Conservation (phyloP, 2,113 vertebrate species). For the Seriola aureovittata region DNA sequence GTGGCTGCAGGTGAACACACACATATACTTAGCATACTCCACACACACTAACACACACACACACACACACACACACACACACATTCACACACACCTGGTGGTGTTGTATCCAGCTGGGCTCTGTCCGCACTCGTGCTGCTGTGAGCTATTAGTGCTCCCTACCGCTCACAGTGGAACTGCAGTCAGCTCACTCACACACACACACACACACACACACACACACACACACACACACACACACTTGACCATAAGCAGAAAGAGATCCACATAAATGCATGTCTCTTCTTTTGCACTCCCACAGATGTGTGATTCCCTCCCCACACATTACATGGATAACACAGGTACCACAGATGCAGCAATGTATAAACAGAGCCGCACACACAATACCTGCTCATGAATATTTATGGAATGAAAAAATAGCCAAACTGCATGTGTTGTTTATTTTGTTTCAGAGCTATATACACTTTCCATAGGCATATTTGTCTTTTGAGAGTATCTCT, state of each 20-base stretch:
- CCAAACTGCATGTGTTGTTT: slow-evolving; percentile 37
- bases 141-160: slow-evolving; percentile 76
- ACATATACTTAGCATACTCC: slow-evolving; percentile 32
- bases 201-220: background rate
- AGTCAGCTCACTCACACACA: slow-evolving; percentile 16
- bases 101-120: slow-evolving; percentile 39
- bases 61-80: slow-evolving; percentile 5
- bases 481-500: slow-evolving; percentile 36
- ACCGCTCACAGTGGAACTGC: slow-evolving; percentile 72
- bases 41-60: background rate
- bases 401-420: slow-evolving; percentile 16
- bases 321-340: slow-evolving; percentile 26
- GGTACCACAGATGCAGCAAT: slow-evolving; percentile 17
- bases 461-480: slow-evolving; percentile 46
- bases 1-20: slow-evolving; percentile 89
- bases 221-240: background rate
- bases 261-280: background rate
- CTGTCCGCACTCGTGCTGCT: slow-evolving; percentile 44
- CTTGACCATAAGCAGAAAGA: background rate
- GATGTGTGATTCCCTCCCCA: slow-evolving; percentile 31
- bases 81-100: slow-evolving; percentile 8
- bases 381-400: slow-evolving; percentile 49
- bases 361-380: slow-evolving; percentile 19
- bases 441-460: slow-evolving; percentile 29
- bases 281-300: slow-evolving; percentile 36